phyloP scores from a whole-genome alignment of 53 echinoderm and acorn worm genomes.

The Holothuria scabra region DNA sequence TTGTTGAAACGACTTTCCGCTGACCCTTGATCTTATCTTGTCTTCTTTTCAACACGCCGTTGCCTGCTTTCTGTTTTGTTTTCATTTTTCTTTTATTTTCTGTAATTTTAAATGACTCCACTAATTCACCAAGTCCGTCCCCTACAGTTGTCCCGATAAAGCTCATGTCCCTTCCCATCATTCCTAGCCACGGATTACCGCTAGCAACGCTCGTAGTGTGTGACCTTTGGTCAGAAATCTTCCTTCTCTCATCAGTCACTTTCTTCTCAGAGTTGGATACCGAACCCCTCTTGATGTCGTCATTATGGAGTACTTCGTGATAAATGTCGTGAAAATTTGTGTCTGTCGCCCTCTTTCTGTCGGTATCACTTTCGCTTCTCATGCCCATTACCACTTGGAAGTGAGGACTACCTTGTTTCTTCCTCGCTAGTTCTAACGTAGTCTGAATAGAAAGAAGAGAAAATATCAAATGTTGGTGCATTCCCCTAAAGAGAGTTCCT shows the following conservation, averaged over 20 bases:
- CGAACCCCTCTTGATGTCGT: neutral
- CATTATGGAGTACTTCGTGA: constrained; percentile 58
- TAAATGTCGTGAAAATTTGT: constrained; percentile 35
- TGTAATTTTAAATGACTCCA: constrained; percentile 22
- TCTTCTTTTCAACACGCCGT: no score
- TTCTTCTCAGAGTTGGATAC: neutral
- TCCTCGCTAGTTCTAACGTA: constrained; percentile 71
- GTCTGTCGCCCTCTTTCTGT: neutral
- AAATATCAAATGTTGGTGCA: neutral
- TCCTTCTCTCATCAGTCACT: neutral
- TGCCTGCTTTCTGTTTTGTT: neutral
- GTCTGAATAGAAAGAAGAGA: constrained; percentile 51
- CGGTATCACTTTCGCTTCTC: constrained; percentile 43
- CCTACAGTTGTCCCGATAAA: neutral
- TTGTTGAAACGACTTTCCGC: neutral
- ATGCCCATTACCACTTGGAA: constrained; percentile 84
- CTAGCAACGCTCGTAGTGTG: constrained; percentile 54
- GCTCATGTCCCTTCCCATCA: constrained; percentile 47
- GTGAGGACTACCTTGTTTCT: constrained; percentile 81
- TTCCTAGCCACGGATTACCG: constrained; percentile 64
- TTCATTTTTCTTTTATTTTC: constrained; percentile 23
- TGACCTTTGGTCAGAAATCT: constrained; percentile 23
- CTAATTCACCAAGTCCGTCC: neutral
- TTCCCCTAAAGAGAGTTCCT: no score
- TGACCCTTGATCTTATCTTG: neutral